Base-by-base conservation (phyloP, 2,797 vertebrate genomes). In the Anas capensis region DNA sequence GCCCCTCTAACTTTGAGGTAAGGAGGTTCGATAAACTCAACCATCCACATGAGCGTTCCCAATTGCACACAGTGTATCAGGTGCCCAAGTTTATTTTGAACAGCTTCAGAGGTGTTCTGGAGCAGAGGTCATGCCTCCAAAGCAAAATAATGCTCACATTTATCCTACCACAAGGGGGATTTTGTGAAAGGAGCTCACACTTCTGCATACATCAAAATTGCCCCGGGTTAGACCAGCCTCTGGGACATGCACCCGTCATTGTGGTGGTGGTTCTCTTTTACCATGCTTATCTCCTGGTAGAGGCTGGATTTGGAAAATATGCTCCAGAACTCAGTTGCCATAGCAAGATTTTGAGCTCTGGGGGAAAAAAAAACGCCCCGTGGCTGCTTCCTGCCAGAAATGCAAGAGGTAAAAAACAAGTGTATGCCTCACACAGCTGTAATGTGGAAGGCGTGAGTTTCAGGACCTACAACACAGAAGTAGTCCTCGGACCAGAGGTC, bases 391-490 rank as follows among this genome's bases (percentile, higher is more conserved):
- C 23, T 33, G 34, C 38, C 34, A 66, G 42, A 77, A 88, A 82
- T 6, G 7, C 17, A 87, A 80, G 16, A 82, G 72, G 17, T 14
- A 14, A 66, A 82, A 51, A 65, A 38, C 14, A 20, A 54, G 8
- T 10, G 12, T 54, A 8, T 23, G 66, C 11, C 17, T 58, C 48
- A 44, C 23, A 33, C 0, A 0, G 42, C 21, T 82, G 40, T 38
- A 76, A 86, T 2, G 6, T 53, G 31, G 44, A 27, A 88, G 12
- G 46, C 14, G n/a, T 14, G 40, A 86, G 40, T 36, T 88, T 64
- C 65, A 84, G 3, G 23, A 82, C 14, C 31, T 42, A 68, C 29
- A 24, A 38, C 10, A 26, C 60, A 36, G 33, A 11, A 71, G 56
- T 2, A 61, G 51, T 23, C 33, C 21, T 46, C 20, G n/a, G 44